Conservation (phyloP, 1,140 invertebrate genomes). For the Lithobius niger region DNA sequence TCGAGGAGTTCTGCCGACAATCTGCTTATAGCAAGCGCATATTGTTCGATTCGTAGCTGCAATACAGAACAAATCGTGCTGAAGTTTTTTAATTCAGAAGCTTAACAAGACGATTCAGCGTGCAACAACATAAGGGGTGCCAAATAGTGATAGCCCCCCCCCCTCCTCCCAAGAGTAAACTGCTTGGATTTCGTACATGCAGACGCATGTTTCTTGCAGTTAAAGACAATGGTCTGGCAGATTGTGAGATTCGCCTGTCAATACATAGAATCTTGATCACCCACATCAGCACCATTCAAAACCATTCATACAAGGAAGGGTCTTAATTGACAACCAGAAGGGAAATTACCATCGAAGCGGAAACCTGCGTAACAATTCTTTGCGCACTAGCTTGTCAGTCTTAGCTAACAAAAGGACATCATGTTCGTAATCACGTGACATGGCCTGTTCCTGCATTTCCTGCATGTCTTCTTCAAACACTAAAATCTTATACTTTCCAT, state of each 20-base stretch:
- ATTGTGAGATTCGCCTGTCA: constrained; percentile 7
- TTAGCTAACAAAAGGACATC: not conserved
- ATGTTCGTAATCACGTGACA: not conserved
- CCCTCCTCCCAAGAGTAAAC: too few species aligned
- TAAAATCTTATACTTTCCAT: constrained; percentile 7
- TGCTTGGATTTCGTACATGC: not conserved
- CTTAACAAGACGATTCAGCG: too few species aligned
- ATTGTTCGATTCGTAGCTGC: too few species aligned
- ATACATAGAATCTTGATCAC: constrained; percentile 2
- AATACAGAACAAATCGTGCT: too few species aligned
- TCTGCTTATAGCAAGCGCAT: too few species aligned
- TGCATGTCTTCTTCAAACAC: constrained; percentile 9
- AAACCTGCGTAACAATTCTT: constrained; percentile 4
- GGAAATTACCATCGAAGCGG: constrained; percentile 8
- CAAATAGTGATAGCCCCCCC: too few species aligned
- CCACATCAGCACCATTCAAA: not conserved
- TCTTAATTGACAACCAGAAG: not conserved
- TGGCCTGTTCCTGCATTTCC: constrained; percentile 4
- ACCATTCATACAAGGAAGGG: not conserved
- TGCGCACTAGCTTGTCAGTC: constrained; percentile 4
- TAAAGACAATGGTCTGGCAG: constrained; percentile 7
- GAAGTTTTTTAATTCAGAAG: too few species aligned
- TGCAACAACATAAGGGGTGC: too few species aligned
- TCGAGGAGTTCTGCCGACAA: too few species aligned
- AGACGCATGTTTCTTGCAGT: constrained; percentile 8